Percentiles rank a stretch among this genome's conserved stretches.
These are phyloP conservation scores for Bugula neritina DNA, from an alignment of 2,888 invertebrate species.

Conservation along the genomic window DNA sequence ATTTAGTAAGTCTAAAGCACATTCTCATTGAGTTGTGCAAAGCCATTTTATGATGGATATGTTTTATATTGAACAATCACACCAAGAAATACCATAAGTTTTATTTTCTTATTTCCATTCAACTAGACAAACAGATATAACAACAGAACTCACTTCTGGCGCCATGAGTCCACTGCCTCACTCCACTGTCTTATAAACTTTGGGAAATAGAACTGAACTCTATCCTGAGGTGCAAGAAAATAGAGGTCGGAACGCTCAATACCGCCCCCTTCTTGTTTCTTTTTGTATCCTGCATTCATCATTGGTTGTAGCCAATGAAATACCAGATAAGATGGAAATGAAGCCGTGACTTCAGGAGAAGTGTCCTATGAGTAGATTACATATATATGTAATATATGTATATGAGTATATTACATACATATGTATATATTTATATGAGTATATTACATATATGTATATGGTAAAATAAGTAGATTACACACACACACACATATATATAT, in stretches of 20 bases:
- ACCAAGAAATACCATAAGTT: too few species aligned
- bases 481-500: too few species aligned
- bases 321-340: background rate
- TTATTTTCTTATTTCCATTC: too few species aligned
- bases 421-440: too few species aligned
- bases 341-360: background rate
- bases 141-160: background rate
- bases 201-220: background rate
- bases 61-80: too few species aligned
- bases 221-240: background rate
- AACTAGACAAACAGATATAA: too few species aligned
- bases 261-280: conserved; percentile 2
- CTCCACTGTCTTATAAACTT: conserved; percentile 7
- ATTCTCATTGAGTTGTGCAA: too few species aligned
- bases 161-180: background rate
- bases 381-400: background rate
- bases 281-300: background rate
- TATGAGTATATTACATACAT: too few species aligned
- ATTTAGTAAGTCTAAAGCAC: too few species aligned
- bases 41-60: too few species aligned
- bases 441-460: too few species aligned
- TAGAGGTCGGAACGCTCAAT: background rate
- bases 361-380: background rate
- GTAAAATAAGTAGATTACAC: too few species aligned
- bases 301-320: conserved; percentile 10